A percentile compares a stretch with the other conserved stretches of the same genome.
These are phyloP conservation scores for Conger conger DNA, from an alignment of 2,113 vertebrate genomes.

Conservation along the genomic window DNA sequence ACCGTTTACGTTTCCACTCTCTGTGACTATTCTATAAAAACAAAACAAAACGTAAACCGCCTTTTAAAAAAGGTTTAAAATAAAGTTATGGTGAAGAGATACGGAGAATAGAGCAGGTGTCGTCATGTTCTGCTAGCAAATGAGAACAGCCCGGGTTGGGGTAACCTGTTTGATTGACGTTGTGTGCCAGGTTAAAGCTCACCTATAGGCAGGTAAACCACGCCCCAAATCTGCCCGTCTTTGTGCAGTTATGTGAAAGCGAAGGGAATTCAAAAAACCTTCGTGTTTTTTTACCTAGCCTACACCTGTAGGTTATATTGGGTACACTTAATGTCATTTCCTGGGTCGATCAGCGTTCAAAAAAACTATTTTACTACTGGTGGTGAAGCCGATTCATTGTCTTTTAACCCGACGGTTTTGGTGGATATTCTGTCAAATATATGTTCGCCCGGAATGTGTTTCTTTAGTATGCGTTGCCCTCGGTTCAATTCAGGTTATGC, in stretches of 20 bases:
- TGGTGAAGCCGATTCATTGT: neutral
- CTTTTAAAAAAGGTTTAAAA: neutral
- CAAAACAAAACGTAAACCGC: neutral
- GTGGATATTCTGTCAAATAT: neutral
- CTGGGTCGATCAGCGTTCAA: neutral
- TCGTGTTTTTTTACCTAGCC: neutral
- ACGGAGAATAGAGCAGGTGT: neutral
- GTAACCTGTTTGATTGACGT: neutral
- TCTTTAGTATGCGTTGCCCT: neutral
- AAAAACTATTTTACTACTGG: neutral
- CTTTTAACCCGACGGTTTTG: neutral
- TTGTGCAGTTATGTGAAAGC: neutral
- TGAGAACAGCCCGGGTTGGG: neutral
- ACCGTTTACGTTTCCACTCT: neutral
- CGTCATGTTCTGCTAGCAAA: neutral
- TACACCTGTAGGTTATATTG: neutral
- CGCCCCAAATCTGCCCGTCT: neutral
- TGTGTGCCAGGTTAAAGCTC: neutral
- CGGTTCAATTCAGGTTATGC: neutral
- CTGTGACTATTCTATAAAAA: neutral
- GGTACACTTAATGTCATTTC: neutral
- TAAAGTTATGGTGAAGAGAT: neutral
- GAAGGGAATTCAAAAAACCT: neutral
- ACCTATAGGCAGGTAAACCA: constrained; percentile 25
- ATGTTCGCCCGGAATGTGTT: neutral